Conservation (phyloP, 1,140 invertebrate species). For the Catajapyx aquilonaris region DNA sequence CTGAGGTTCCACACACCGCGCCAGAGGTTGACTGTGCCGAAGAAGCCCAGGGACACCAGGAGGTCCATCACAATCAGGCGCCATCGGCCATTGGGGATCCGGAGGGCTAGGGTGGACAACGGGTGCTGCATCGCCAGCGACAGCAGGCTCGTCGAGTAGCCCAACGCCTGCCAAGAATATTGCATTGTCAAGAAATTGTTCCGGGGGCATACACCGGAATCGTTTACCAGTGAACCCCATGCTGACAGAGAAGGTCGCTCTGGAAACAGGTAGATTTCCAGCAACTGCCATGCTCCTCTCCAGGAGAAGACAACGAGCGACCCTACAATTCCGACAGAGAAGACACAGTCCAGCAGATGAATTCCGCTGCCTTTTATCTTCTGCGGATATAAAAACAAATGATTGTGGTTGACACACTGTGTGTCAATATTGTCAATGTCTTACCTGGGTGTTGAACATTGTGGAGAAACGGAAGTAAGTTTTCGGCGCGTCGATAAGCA, state of each 20-base stretch:
- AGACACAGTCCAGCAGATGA: slow-evolving; percentile 65
- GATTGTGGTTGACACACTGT: no score
- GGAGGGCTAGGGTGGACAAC: slow-evolving; percentile 40
- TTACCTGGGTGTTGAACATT: no score
- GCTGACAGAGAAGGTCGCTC: slow-evolving; percentile 32
- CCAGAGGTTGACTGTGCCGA: slow-evolving; percentile 70
- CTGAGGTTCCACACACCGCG: slow-evolving; percentile 59
- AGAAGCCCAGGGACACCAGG: slow-evolving; percentile 49
- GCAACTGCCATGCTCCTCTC: slow-evolving; percentile 58
- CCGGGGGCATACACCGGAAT: neutral
- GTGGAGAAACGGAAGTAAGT: slow-evolving; percentile 64
- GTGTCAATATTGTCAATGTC: no score
- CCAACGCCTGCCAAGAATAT: slow-evolving; percentile 36
- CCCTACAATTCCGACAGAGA: slow-evolving; percentile 61
- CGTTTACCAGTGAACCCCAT: slow-evolving; percentile 53
- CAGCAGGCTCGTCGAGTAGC: slow-evolving; percentile 43
- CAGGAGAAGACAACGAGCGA: slow-evolving; percentile 69
- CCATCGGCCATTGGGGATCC: slow-evolving; percentile 31
- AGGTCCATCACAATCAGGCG: slow-evolving; percentile 46
- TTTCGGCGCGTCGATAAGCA: slow-evolving; percentile 43
- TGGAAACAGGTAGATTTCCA: slow-evolving; percentile 57
- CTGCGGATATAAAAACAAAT: no score
- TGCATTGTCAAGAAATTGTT: neutral
- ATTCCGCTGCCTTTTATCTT: no score
- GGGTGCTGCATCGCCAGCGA: slow-evolving; percentile 49